Evolutionary conservation across 2,888 invertebrate genomes (phyloP), one percentile per base, ranked within the genome.

Genomic region (Brenthis hecate): DNA sequence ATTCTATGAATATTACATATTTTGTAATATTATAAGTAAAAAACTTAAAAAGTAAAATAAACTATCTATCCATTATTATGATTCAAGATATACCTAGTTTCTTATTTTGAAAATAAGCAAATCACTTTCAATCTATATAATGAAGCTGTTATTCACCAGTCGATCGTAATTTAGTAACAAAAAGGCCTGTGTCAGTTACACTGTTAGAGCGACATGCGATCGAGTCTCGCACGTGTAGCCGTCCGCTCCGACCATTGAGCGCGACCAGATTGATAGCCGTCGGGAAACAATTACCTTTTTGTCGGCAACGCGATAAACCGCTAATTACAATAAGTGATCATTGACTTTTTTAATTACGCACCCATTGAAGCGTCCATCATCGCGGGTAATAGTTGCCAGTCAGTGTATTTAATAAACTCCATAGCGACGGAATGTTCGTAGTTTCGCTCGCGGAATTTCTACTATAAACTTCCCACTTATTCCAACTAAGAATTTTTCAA

Each of bases 281-380:
- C 86, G 85, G 81, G 81, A 88, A 91, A 92, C 91, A 91, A 91
- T 92, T 89, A 89, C 81, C 82, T 90, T 89, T 91, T 89, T 89
- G 90, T 87, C 84, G 85, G 85, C 82, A 78, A 79, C 81, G 76
- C 82, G 85, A 85, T 87, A 88, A 85, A 85, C 83, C 85, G 86
- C 91, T 91, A 91, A 91, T 91, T 89, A 91, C 88, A 88, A 89
- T 90, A 89, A 88, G 87, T 90, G 88, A 88, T 89, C 88, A 88
- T 91, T 89, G 86, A 85, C 81, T 87, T 88, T 89, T 91, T 89
- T 77, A 73, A 73, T 89, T 88, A 88, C 84, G 83, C 81, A 81
- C 85, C 86, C 88, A 90, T 92, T 90, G 83, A 85, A 81, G 83
- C 85, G 89, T 68, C 72, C 66, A 60, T 72, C 72, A 70, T 89